phyloP scores from a whole-genome alignment of 2,797 vertebrate genomes.

The Pampus argenteus region DNA sequence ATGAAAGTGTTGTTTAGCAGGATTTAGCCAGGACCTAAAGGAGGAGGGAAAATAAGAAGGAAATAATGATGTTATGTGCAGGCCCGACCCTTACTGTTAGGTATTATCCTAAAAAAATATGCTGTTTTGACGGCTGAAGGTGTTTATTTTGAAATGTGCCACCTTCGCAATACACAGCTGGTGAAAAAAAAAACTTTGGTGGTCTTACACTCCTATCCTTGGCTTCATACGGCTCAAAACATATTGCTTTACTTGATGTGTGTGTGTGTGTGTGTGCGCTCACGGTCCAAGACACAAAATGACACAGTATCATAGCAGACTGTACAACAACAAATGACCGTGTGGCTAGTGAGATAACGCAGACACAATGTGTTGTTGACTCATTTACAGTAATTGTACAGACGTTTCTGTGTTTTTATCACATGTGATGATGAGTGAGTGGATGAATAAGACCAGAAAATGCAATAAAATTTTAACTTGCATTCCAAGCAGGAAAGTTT shows the following conservation, averaged over 20 bases:
- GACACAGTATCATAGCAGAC: background rate
- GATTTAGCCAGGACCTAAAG: background rate
- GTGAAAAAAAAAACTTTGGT: background rate
- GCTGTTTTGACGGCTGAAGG: background rate
- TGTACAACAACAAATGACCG: background rate
- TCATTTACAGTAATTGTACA: background rate
- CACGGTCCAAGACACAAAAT: too few species aligned
- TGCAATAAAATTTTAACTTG: background rate
- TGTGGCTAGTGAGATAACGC: background rate
- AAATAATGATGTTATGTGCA: background rate
- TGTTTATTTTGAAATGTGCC: background rate
- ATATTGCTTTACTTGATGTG: background rate
- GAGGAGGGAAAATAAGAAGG: background rate
- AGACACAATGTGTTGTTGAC: slow-evolving; percentile 7
- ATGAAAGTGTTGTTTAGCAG: too few species aligned
- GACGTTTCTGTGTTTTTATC: too few species aligned
- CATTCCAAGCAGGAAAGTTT: background rate
- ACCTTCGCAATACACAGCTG: background rate
- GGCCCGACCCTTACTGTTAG: background rate
- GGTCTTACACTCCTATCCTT: background rate
- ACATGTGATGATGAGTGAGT: background rate
- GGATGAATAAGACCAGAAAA: background rate
- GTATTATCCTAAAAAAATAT: background rate
- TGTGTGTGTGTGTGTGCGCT: background rate
- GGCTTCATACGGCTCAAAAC: background rate